These are phyloP conservation scores for Columba guinea DNA, from an alignment of 2,797 vertebrate genomes.

Conservation along the genomic window DNA sequence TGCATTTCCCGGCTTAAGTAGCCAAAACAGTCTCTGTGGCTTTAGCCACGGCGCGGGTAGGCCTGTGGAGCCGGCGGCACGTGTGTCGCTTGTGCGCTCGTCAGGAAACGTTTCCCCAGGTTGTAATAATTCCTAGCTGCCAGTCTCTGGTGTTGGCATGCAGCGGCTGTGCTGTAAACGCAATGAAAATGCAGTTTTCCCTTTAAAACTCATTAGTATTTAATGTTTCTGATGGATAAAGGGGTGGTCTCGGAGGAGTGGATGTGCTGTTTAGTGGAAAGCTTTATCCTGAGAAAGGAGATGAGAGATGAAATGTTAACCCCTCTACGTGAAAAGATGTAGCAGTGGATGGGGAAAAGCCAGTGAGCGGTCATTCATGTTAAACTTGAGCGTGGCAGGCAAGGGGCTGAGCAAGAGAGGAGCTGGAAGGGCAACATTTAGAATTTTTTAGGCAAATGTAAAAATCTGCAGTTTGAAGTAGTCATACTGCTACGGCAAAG, in stretches of 20 bases:
- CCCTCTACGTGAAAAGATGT: neutral
- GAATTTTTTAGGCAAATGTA: neutral
- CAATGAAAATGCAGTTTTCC: neutral
- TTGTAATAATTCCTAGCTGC: neutral
- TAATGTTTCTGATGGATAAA: neutral
- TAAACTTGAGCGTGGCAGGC: neutral
- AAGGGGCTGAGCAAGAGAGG: neutral
- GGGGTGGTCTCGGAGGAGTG: neutral
- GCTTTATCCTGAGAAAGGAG: neutral
- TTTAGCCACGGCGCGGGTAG: rapidly evolving
- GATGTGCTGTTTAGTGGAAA: conserved; percentile 10
- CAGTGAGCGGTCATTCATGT: neutral
- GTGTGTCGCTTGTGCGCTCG: neutral
- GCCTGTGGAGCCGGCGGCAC: neutral
- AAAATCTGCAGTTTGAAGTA: neutral
- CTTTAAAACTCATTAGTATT: neutral
- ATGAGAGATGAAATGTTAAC: neutral
- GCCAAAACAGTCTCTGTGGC: rapidly evolving
- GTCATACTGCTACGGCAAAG: neutral
- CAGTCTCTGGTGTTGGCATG: neutral
- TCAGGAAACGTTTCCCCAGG: neutral
- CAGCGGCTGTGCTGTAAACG: neutral
- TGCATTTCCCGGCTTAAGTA: neutral
- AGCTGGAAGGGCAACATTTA: neutral
- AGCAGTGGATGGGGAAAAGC: neutral